These are phyloP conservation scores for Premnoplex brunnescens DNA, from an alignment of 2,797 vertebrate genomes.

Conservation along the genomic window DNA sequence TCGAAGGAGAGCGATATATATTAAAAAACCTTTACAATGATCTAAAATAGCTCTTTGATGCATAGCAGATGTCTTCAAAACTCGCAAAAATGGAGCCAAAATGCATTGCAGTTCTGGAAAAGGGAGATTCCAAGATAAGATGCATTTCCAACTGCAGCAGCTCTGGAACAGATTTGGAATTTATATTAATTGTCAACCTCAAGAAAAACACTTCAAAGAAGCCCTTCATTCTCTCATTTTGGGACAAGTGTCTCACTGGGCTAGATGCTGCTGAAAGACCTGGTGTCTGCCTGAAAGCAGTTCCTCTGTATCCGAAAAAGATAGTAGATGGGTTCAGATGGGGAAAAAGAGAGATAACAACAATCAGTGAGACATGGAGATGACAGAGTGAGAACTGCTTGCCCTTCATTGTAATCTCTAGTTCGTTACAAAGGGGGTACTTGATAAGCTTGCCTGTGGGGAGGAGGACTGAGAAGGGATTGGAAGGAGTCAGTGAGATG, in stretches of 20 bases:
- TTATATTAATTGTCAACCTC: conserved; percentile 5
- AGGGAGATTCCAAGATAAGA: conserved; percentile 44
- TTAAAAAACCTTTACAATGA: conserved; percentile 35
- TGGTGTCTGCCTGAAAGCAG: not conserved
- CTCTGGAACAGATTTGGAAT: not conserved
- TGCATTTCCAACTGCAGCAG: not conserved
- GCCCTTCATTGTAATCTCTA: not conserved
- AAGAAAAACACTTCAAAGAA: conserved; percentile 16
- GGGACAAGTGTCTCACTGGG: not conserved
- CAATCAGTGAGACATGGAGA: not conserved
- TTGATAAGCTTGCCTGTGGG: not conserved
- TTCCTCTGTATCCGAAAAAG: not conserved
- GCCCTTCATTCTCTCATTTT: not conserved
- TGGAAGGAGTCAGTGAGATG: not conserved
- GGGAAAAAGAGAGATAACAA: not conserved
- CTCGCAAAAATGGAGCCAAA: conserved; percentile 10
- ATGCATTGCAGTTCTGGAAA: conserved; percentile 17
- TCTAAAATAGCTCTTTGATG: conserved; percentile 42
- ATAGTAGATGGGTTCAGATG: not conserved
- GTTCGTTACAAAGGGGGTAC: not conserved
- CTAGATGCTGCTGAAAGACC: not conserved
- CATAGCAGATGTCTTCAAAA: conserved; percentile 49
- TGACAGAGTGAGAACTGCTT: conserved; percentile 3
- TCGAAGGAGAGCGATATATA: not conserved
- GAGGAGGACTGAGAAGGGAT: not conserved